These are phyloP conservation scores for Meloe dianella DNA, from an alignment of 2,888 invertebrate genomes.

Conservation along the genomic window DNA sequence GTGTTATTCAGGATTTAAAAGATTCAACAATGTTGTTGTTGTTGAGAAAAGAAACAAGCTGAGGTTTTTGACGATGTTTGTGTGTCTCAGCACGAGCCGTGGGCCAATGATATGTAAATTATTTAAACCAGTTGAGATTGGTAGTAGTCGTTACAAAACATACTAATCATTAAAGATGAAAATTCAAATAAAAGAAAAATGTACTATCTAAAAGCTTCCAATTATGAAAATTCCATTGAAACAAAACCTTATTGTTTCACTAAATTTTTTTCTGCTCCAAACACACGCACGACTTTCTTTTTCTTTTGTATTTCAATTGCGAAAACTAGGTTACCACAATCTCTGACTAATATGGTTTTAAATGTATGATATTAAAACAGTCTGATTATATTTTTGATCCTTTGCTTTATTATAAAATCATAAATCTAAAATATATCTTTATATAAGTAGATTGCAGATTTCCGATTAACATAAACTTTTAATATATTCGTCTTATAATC, in stretches of 20 bases:
- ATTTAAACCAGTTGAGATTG: constrained; percentile 30
- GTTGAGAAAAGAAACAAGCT: not conserved
- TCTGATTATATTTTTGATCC: not conserved
- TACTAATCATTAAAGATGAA: not conserved
- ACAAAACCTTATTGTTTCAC: not conserved
- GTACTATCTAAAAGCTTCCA: not conserved
- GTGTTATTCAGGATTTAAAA: not conserved
- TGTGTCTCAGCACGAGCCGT: constrained; percentile 42
- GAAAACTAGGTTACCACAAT: constrained; percentile 11
- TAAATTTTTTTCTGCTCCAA: not conserved
- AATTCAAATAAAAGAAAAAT: not conserved
- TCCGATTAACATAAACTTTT: not conserved
- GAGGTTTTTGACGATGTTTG: constrained; percentile 19
- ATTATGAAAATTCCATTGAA: not conserved
- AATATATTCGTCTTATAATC: not conserved
- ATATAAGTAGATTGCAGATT: not conserved
- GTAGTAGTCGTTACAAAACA: not conserved
- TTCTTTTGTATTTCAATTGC: constrained; percentile 6
- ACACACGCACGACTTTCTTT: not conserved
- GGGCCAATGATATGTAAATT: constrained; percentile 47
- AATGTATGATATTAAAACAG: not conserved
- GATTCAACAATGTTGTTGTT: not conserved
- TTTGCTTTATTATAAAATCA: not conserved
- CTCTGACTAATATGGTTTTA: not conserved
- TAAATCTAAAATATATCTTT: too few relatives aligned